Evolutionary conservation across 2,113 vertebrate genomes (phyloP), one percentile per base, ranked within the genome.

Genomic region (Anser brachyrhynchus): DNA sequence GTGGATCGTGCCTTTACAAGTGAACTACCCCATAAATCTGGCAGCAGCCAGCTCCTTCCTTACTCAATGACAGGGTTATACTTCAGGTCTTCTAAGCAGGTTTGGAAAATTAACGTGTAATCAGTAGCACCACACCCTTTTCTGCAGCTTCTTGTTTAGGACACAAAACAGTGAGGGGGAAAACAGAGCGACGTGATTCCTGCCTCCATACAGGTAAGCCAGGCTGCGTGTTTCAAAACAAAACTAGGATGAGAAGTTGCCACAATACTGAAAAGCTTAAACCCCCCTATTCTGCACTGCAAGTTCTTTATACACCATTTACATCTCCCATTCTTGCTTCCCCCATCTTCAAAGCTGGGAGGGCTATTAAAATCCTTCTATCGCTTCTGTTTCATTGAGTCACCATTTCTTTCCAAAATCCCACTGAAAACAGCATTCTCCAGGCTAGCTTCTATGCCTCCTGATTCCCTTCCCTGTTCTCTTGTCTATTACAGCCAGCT

Each of bases 51-150:
- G 57, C 54, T 37, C 11, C 4, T 23, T 5, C 11, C 4, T 23
- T 5, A 6, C 3, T 2, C 31, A 6, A 1, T 9, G 10, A 9
- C 6, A 3, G 37, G 58, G 28, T 71, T n/a, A 15, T 15, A 43
- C 25, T 57, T 35, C 7, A 46, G 35, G 31, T 26, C 41, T 46
- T 17, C 39, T 2, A 20, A 14, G 64, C 51, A 25, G 71, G 35
- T 62, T 28, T 51, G 49, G 62, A 69, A 44, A 52, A 17, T 2
- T 0, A 64, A 51, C 12, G 2, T 23, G 44, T 71, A 8, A 51
- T 29, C 5, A 2, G 5, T 4, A 39, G n/a, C 84, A 31, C 49
- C 39, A n/a, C 46, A 28, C 58, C 43, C 78, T 66, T 4, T 4
- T 18, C 71, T 39, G 64, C 84, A 64, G 49, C 33, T 13, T 23